Evolutionary conservation across 2,797 vertebrate species (phyloP).

Genomic region (Hephaestus fuliginosus): DNA sequence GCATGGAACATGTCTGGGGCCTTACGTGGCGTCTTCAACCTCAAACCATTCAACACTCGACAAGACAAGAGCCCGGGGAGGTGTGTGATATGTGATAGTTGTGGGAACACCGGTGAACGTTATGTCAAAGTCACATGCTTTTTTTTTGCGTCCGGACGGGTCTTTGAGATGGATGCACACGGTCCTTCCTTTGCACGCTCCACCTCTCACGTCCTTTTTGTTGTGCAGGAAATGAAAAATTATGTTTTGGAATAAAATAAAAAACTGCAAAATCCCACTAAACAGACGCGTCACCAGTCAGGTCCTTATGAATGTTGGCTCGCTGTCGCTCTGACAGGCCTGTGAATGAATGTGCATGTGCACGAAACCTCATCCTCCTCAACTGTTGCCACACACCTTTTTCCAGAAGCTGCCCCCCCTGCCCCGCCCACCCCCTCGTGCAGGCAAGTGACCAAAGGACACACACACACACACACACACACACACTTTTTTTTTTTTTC

Average conservation of each 20-base stretch:
- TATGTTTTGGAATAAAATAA: not conserved
- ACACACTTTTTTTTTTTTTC: not conserved
- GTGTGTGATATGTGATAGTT: no score
- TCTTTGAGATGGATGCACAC: not conserved
- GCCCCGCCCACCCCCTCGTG: not conserved
- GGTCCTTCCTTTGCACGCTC: not conserved
- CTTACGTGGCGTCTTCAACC: no score
- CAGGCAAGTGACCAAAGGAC: conserved; percentile 37
- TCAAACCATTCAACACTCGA: no score
- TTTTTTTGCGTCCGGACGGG: no score
- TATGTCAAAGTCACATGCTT: not conserved
- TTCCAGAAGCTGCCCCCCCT: not conserved
- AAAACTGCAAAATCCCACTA: not conserved
- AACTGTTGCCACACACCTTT: conserved; percentile 10
- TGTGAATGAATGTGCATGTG: not conserved
- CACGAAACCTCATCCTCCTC: not conserved
- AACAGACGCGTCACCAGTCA: not conserved
- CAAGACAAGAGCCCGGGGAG: no score
- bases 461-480: conserved; percentile 18
- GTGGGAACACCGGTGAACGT: no score
- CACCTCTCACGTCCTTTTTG: not conserved
- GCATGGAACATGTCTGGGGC: no score
- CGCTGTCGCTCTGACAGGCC: not conserved
- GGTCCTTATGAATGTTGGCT: not conserved
- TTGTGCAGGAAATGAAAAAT: not conserved